phyloP scores from a whole-genome alignment of 2,888 invertebrate genomes.

The Carcina quercana region DNA sequence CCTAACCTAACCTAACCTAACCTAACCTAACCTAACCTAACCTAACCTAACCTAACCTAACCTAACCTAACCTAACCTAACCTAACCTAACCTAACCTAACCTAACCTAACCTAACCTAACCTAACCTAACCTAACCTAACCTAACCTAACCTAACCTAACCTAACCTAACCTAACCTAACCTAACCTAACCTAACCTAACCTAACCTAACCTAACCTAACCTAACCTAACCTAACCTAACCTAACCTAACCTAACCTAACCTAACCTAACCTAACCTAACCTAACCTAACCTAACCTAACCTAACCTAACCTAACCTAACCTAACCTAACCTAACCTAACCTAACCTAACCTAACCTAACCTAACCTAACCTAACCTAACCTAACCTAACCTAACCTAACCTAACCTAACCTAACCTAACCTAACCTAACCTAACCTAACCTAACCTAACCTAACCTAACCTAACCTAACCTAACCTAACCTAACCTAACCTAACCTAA shows the following conservation, averaged over 20 bases:
- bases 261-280: constrained; percentile 7
- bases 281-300: constrained; percentile 16
- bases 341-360: constrained; percentile 14
- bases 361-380: constrained; percentile 14
- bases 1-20: constrained; percentile 10
- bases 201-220: constrained; percentile 2
- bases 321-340: constrained; percentile 14
- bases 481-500: constrained; percentile 17
- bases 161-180: constrained; percentile 5
- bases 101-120: constrained; percentile 1
- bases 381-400: constrained; percentile 13
- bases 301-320: constrained; percentile 15
- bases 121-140: constrained; percentile 5
- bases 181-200: constrained; percentile 1
- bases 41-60: constrained; percentile 8
- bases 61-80: constrained; percentile 10
- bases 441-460: constrained; percentile 16
- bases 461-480: constrained; percentile 17
- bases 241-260: constrained; percentile 3
- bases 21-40: constrained; percentile 7
- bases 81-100: constrained; percentile 6
- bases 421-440: constrained; percentile 14
- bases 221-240: neutral
- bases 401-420: constrained; percentile 14
- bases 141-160: constrained; percentile 3